phyloP scores from a whole-genome alignment of 2,888 invertebrate genomes.

The Caenorhabditis parvicauda region DNA sequence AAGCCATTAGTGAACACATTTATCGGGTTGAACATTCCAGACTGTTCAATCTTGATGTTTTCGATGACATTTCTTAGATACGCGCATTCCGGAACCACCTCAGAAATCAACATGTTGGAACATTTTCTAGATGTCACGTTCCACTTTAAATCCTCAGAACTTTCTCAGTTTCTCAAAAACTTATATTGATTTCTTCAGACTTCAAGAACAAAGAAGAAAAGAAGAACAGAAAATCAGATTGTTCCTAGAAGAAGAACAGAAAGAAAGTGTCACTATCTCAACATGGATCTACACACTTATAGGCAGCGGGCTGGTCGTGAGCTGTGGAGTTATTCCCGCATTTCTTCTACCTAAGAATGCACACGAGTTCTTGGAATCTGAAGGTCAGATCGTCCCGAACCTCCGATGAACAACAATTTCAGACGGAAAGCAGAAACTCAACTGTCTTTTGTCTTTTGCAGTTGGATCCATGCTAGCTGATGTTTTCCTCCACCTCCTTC shows the following conservation, averaged over 20 bases:
- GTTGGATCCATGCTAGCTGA: constrained; percentile 55
- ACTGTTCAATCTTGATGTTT: too few relatives aligned
- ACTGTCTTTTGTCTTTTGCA: constrained; percentile 47
- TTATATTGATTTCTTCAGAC: constrained; percentile 21
- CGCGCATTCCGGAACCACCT: too few relatives aligned
- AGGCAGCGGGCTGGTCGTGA: constrained; percentile 40
- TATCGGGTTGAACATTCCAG: too few relatives aligned
- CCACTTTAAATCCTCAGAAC: too few relatives aligned
- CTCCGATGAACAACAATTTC: constrained; percentile 6
- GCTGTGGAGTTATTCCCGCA: constrained; percentile 47
- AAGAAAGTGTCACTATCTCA: constrained; percentile 7
- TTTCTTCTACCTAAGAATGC: constrained; percentile 41
- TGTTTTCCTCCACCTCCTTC: constrained; percentile 53
- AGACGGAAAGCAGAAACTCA: constrained; percentile 42
- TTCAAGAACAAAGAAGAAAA: constrained; percentile 28
- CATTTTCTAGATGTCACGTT: too few relatives aligned
- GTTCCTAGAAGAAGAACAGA: neutral
- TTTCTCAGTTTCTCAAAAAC: too few relatives aligned
- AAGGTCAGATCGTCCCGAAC: constrained; percentile 17
- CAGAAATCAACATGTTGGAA: too few relatives aligned
- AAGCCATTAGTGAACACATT: too few relatives aligned
- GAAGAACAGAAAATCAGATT: too few relatives aligned
- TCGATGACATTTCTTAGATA: too few relatives aligned
- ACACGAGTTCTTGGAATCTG: constrained; percentile 30
- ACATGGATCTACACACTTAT: constrained; percentile 42